Evolutionary conservation across 2,113 vertebrate species (phyloP).

Genomic region (Peromyscus maniculatus): DNA sequence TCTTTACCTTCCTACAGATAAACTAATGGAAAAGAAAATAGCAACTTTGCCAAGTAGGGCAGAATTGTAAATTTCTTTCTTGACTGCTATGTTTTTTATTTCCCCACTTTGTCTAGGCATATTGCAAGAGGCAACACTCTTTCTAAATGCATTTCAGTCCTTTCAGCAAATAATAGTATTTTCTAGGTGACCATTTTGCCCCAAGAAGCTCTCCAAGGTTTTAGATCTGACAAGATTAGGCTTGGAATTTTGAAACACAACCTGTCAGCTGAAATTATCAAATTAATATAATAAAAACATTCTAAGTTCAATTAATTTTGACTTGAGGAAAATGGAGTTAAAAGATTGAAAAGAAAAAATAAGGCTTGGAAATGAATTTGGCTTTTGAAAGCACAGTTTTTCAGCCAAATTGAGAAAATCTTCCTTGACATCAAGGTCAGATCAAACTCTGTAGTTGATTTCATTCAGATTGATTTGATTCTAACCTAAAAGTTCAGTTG

Average conservation of each 20-base stretch:
- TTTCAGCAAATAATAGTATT: constrained; percentile 3
- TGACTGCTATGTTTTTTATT: background rate
- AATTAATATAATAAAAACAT: constrained; percentile 75
- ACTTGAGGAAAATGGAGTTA: constrained; percentile 70
- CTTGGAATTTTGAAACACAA: constrained; percentile 58
- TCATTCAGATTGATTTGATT: constrained; percentile 86
- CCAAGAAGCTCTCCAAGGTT: constrained; percentile 4
- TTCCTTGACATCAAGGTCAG: constrained; percentile 82
- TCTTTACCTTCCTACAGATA: background rate
- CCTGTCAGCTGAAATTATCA: constrained; percentile 68
- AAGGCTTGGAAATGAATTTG: constrained; percentile 68
- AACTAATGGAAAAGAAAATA: background rate
- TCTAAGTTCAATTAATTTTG: constrained; percentile 73
- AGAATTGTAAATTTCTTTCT: background rate
- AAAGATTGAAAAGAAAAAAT: constrained; percentile 8
- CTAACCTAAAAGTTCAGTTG: constrained; percentile 82
- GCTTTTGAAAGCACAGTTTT: constrained; percentile 65
- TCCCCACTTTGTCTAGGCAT: background rate
- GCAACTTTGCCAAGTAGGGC: background rate
- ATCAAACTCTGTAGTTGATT: constrained; percentile 81
- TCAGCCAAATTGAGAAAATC: constrained; percentile 76
- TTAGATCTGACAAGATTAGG: constrained; percentile 54
- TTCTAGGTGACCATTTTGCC: constrained; percentile 20
- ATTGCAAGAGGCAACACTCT: background rate
- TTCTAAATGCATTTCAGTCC: background rate